Conservation (phyloP, 2,888 invertebrate genomes). For the Pecten maximus region DNA sequence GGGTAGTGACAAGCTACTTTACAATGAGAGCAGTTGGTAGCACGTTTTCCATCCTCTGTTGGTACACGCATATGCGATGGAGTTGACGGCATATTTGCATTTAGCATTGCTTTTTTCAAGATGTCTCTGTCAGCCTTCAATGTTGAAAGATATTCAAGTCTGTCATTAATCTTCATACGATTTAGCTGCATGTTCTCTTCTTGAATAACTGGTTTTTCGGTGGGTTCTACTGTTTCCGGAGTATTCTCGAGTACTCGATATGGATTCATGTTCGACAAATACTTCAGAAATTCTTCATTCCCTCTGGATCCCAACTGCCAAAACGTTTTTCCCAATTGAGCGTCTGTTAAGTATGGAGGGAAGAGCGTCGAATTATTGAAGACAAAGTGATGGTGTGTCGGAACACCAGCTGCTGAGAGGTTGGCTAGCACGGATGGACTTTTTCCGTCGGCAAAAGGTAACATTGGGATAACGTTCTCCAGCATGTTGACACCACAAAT, state of each 20-base stretch:
- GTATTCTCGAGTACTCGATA: too few species aligned
- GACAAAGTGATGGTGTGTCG: constrained; percentile 47
- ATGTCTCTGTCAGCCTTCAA: neutral
- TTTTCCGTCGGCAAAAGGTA: constrained; percentile 61
- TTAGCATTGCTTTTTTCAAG: neutral
- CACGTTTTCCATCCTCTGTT: neutral
- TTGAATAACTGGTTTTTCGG: neutral
- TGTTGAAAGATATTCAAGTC: neutral
- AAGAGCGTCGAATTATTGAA: constrained; percentile 60
- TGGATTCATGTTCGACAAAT: constrained; percentile 45
- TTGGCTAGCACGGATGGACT: constrained; percentile 54
- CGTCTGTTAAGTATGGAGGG: constrained; percentile 43
- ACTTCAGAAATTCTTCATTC: constrained; percentile 51
- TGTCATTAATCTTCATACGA: neutral
- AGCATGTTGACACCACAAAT: constrained; percentile 57
- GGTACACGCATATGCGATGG: neutral
- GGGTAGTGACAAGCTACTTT: constrained; percentile 30
- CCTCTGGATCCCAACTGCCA: constrained; percentile 52
- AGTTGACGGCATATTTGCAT: neutral
- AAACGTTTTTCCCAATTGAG: constrained; percentile 51
- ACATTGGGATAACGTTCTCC: constrained; percentile 53
- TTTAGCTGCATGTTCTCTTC: neutral
- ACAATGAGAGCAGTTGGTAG: constrained; percentile 17
- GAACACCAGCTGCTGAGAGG: constrained; percentile 50
- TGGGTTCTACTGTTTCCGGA: too few species aligned